Evolutionary conservation across 2,888 invertebrate genomes (phyloP).

Genomic region (Pomacea canaliculata): DNA sequence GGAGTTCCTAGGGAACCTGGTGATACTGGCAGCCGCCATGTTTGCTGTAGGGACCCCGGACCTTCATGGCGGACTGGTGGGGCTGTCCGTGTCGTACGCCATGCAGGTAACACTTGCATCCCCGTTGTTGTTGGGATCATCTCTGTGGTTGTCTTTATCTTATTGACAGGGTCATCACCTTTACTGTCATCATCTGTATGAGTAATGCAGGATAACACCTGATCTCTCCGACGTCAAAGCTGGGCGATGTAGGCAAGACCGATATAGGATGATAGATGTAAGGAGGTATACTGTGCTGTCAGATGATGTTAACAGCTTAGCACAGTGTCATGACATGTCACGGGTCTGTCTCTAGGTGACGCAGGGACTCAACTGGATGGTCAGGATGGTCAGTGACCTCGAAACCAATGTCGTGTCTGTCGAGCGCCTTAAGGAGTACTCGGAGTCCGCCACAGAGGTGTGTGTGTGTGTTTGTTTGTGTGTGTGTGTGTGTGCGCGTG

Average conservation of each 20-base stretch:
- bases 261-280: too few relatives aligned
- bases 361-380: slow-evolving; percentile 94
- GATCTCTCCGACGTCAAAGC: too few relatives aligned
- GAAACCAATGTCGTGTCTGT: slow-evolving; percentile 98
- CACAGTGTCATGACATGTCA: too few relatives aligned
- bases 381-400: slow-evolving; percentile 94
- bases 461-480: neutral
- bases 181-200: too few relatives aligned
- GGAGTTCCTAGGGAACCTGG: slow-evolving; percentile 63
- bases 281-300: too few relatives aligned
- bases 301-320: too few relatives aligned
- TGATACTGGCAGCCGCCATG: slow-evolving; percentile 64
- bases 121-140: too few relatives aligned
- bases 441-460: slow-evolving; percentile 73
- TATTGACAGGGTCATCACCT: too few relatives aligned
- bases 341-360: slow-evolving; percentile 78
- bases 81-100: slow-evolving; percentile 61
- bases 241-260: too few relatives aligned
- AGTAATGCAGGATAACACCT: too few relatives aligned
- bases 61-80: slow-evolving; percentile 62
- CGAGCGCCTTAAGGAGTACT: slow-evolving; percentile 95
- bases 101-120: slow-evolving; percentile 24
- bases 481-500: neutral
- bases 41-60: slow-evolving; percentile 63
- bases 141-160: too few relatives aligned